Percentiles rank a stretch among this genome's conserved stretches.
These are phyloP conservation scores for Notarius quadriscutis DNA, from an alignment of 2,113 vertebrate species.

Conservation along the genomic window DNA sequence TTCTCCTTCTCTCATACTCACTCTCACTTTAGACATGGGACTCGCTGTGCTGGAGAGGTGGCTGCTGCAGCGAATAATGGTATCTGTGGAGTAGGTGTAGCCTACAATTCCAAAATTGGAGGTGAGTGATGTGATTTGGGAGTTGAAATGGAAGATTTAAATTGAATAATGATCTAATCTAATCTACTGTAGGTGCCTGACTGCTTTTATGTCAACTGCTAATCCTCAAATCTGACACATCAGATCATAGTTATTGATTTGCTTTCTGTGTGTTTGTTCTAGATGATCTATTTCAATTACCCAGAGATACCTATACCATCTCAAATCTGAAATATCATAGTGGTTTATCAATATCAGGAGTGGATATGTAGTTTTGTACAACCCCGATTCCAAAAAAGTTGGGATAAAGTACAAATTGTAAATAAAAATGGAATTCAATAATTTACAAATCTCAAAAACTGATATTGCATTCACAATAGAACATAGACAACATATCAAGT, in stretches of 20 bases:
- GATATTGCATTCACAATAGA: too few species aligned
- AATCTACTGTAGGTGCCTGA: neutral
- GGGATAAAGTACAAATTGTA: too few species aligned
- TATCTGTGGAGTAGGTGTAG: conserved; percentile 91
- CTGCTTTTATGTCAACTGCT: neutral
- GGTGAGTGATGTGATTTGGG: conserved; percentile 69
- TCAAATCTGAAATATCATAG: conserved; percentile 7
- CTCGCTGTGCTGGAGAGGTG: conserved; percentile 92
- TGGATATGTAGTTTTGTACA: conserved; percentile 17
- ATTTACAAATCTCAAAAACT: too few species aligned
- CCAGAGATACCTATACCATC: neutral
- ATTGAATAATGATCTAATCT: neutral
- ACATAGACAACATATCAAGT: too few species aligned
- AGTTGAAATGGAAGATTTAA: conserved; percentile 41
- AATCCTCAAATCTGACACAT: neutral
- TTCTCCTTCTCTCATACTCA: neutral
- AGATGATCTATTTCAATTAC: neutral
- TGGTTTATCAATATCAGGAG: conserved; percentile 20
- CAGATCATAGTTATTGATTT: conserved; percentile 21
- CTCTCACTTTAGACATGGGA: conserved; percentile 81
- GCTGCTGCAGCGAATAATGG: conserved; percentile 90
- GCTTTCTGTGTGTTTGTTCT: neutral
- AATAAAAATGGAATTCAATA: too few species aligned
- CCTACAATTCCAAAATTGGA: conserved; percentile 91
- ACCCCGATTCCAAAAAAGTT: too few species aligned